These are phyloP conservation scores for Mantis religiosa DNA, from an alignment of 2,888 invertebrate species.

Conservation along the genomic window DNA sequence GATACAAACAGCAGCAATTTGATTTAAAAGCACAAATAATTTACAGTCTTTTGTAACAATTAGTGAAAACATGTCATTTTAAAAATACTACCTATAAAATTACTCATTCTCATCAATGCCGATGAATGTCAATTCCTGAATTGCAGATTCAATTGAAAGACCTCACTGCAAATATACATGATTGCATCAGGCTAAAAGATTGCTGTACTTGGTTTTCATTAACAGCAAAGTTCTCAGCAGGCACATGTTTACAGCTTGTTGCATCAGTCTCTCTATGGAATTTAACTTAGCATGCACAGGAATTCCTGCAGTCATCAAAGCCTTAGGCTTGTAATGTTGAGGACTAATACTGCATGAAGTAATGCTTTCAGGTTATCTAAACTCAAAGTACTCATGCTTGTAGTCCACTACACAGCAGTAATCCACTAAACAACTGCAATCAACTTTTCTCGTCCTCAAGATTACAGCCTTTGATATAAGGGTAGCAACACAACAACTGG, in stretches of 20 bases:
- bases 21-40: not conserved
- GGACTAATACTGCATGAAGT: too few species aligned
- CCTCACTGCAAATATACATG: not conserved
- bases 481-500: too few species aligned
- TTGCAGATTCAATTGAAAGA: not conserved
- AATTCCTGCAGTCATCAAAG: too few species aligned
- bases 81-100: constrained; percentile 14
- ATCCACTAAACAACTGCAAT: too few species aligned
- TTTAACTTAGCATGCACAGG: not conserved
- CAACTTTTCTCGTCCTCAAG: too few species aligned
- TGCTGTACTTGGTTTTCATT: not conserved
- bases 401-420: too few species aligned
- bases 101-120: constrained; percentile 2
- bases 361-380: too few species aligned
- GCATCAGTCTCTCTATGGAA: constrained; percentile 8
- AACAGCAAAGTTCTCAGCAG: not conserved
- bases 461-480: too few species aligned
- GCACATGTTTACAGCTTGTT: constrained; percentile 7
- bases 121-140: constrained; percentile 1
- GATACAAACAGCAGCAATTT: not conserved
- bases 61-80: constrained; percentile 13
- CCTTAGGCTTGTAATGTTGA: too few species aligned
- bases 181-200: not conserved
- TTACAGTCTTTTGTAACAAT: constrained; percentile 11
- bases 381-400: too few species aligned